Conservation (phyloP, 2,113 vertebrate species). For the Lates calcarifer region DNA sequence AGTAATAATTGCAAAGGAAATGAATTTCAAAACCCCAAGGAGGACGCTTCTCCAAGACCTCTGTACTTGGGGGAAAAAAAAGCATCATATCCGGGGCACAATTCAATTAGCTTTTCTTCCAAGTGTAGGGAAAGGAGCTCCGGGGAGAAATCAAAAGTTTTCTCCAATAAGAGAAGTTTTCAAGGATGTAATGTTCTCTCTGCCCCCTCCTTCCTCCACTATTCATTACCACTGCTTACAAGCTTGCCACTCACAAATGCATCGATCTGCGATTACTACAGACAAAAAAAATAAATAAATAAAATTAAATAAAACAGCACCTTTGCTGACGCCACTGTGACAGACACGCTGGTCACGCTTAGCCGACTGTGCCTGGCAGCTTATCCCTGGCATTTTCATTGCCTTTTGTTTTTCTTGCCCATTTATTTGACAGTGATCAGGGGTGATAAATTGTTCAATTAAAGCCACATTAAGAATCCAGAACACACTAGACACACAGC, state of each 20-base stretch:
- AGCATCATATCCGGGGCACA: slow-evolving; percentile 72
- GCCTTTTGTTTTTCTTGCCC: slow-evolving; percentile 66
- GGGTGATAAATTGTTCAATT: slow-evolving; percentile 83
- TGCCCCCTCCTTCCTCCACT: not conserved
- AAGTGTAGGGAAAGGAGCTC: slow-evolving; percentile 64
- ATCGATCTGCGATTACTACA: slow-evolving; percentile 52
- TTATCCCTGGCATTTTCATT: slow-evolving; percentile 62
- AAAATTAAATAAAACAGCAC: slow-evolving; percentile 40
- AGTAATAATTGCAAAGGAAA: slow-evolving; percentile 79
- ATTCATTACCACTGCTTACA: slow-evolving; percentile 61
- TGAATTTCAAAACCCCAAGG: slow-evolving; percentile 79
- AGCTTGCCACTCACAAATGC: slow-evolving; percentile 51
- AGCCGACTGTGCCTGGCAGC: slow-evolving; percentile 56
- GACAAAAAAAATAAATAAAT: slow-evolving; percentile 33
- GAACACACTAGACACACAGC: slow-evolving; percentile 59
- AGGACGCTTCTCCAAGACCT: slow-evolving; percentile 71
- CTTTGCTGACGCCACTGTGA: slow-evolving; percentile 48
- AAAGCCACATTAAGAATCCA: slow-evolving; percentile 78
- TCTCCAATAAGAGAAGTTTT: slow-evolving; percentile 75
- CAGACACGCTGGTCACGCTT: slow-evolving; percentile 54
- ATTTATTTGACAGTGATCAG: slow-evolving; percentile 79
- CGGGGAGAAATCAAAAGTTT: slow-evolving; percentile 79
- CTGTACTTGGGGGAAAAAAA: slow-evolving; percentile 44
- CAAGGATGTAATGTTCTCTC: slow-evolving; percentile 60
- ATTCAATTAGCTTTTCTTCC: slow-evolving; percentile 80